Base-by-base conservation (phyloP, 2,797 vertebrate genomes). In the Tamandua tetradactyla region DNA sequence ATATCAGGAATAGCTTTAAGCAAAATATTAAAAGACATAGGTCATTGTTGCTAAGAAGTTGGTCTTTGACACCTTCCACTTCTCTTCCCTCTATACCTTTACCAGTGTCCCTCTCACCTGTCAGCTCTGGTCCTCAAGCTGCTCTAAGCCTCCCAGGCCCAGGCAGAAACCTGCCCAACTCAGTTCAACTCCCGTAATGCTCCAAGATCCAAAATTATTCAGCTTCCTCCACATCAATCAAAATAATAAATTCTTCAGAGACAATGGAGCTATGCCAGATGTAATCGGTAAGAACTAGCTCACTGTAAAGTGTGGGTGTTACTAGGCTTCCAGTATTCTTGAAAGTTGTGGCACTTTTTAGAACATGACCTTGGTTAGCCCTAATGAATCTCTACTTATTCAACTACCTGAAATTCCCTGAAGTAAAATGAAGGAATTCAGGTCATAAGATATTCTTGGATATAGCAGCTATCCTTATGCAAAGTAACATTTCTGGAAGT, bases 11-110 rank as follows among this genome's bases (percentile, higher is more conserved):
- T 40, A 66, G 78, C 22, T 71, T 89, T 11, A 86, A n/a, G 25
- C 47, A 87, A 68, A 62, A 62, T 95, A n/a, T 85, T 84, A 66
- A 75, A 90, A 91, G 37, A 84, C 17, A 89, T 3, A 10, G 17
- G n/a, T 61, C 44, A 47, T 6, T 57, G 14, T 52, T 52, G 35
- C 62, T 69, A 66, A n/a, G 81, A 11, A 14, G 44, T 64, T 66
- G n/a, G 14, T 61, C 37, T 40, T 69, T 91, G 55, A 62, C 47
- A 62, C 79, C 76, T 79, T 62, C 14, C 23, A 55, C 25, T 66
- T 30, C 42, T n/a, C n/a, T n/a, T n/a, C n/a, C 80, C n/a, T 87
- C 68, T 61, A 10, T 55, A 1, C 18, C 32, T 52, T 85, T 55
- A 40, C 20, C 17, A 61, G 7, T 17, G 7, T 12, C 12, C 47